phyloP scores from a whole-genome alignment of 2,113 vertebrate species.

The Hippocampus comes region DNA sequence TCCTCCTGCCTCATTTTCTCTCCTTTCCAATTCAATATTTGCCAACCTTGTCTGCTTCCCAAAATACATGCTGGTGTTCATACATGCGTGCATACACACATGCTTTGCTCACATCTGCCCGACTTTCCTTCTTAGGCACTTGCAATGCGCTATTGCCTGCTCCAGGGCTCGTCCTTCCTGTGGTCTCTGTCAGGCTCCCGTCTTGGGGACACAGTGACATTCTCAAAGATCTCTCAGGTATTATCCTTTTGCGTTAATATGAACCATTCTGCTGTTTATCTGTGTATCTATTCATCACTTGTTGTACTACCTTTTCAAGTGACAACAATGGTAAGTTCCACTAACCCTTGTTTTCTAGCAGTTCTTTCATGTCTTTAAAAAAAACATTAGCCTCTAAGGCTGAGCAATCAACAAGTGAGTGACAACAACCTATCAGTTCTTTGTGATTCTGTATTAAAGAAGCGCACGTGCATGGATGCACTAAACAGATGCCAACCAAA shows the following conservation, averaged over 20 bases:
- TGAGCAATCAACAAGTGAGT: conserved; percentile 63
- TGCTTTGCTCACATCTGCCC: conserved; percentile 12
- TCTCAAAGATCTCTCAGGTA: conserved; percentile 51
- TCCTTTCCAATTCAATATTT: conserved; percentile 63
- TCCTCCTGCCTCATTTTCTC: conserved; percentile 63
- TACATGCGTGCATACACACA: conserved; percentile 8
- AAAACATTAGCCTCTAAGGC: neutral
- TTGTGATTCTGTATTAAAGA: conserved; percentile 48
- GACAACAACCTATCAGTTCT: conserved; percentile 32
- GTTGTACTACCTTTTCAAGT: conserved; percentile 8
- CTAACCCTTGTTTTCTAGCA: neutral
- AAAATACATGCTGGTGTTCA: conserved; percentile 19
- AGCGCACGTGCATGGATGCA: conserved; percentile 37
- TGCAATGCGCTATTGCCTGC: conserved; percentile 50
- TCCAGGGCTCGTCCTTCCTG: conserved; percentile 60
- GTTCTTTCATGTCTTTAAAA: neutral
- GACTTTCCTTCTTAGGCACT: conserved; percentile 55
- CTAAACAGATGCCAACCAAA: conserved; percentile 61
- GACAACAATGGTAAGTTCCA: conserved; percentile 9
- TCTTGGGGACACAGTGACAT: conserved; percentile 54
- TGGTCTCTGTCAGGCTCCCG: conserved; percentile 48
- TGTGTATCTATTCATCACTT: conserved; percentile 13
- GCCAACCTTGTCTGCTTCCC: conserved; percentile 46
- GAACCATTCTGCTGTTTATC: conserved; percentile 22
- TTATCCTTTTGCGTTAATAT: conserved; percentile 28